Conservation (phyloP, 2,888 invertebrate genomes). For the Rhyacophila evoluta region DNA sequence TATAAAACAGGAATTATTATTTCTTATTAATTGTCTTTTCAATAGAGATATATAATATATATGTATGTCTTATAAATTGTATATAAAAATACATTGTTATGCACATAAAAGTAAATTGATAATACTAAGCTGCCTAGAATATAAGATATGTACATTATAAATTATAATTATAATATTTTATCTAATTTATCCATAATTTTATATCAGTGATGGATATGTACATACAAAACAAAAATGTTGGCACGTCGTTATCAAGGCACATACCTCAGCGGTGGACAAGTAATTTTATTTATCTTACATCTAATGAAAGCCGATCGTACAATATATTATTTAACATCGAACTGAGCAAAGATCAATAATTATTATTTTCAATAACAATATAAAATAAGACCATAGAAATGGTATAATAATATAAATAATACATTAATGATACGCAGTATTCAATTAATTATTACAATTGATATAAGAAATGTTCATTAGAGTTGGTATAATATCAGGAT, state of each 20-base stretch:
- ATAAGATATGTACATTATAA: slow-evolving; percentile 48
- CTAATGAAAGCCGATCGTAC: slow-evolving; percentile 34
- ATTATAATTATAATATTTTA: slow-evolving; percentile 32
- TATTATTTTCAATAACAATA: slow-evolving; percentile 15
- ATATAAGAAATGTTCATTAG: too few species aligned
- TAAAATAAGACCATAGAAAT: slow-evolving; percentile 30
- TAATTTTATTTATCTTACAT: slow-evolving; percentile 26
- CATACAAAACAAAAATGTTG: slow-evolving; percentile 46
- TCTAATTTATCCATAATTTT: slow-evolving; percentile 34
- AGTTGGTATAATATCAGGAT: too few species aligned
- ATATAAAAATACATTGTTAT: slow-evolving; percentile 48
- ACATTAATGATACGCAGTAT: not conserved
- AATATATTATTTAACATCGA: slow-evolving; percentile 32
- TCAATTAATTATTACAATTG: too few species aligned
- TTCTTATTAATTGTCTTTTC: slow-evolving; percentile 48
- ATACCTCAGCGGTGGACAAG: slow-evolving; percentile 48
- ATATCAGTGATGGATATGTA: slow-evolving; percentile 46
- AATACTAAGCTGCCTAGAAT: slow-evolving; percentile 48
- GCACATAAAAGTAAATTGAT: slow-evolving; percentile 26
- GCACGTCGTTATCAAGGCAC: slow-evolving; percentile 51
- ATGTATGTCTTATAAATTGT: slow-evolving; percentile 44
- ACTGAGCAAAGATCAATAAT: slow-evolving; percentile 41
- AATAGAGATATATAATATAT: slow-evolving; percentile 32
- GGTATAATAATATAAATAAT: not conserved
- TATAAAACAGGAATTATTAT: slow-evolving; percentile 46